These are phyloP conservation scores for Prunella strophiata DNA, from an alignment of 2,797 vertebrate genomes.

Conservation along the genomic window DNA sequence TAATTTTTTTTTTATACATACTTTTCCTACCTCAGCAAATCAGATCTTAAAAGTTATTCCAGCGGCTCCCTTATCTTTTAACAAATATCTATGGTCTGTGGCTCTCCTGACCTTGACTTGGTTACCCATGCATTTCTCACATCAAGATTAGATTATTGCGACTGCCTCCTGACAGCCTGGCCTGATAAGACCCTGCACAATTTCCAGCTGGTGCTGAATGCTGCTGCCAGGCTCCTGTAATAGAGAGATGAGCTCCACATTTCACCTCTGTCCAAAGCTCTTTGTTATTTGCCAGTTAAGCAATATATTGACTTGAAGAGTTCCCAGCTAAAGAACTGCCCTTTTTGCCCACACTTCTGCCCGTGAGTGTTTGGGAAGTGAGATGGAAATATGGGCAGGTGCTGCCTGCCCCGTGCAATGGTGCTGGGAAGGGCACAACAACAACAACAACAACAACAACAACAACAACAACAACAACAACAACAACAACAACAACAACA, in stretches of 20 bases:
- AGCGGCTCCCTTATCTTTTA: slow-evolving; percentile 52
- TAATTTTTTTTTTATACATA: neutral
- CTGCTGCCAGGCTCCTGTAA: slow-evolving; percentile 45
- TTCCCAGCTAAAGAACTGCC: neutral
- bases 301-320: slow-evolving; percentile 18
- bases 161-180: slow-evolving; percentile 52
- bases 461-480: too few relatives aligned
- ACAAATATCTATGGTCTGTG: slow-evolving; percentile 34
- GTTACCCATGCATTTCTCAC: slow-evolving; percentile 60
- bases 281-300: slow-evolving; percentile 56
- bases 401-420: neutral
- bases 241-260: slow-evolving; percentile 49
- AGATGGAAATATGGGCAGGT: neutral
- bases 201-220: slow-evolving; percentile 57
- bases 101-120: slow-evolving; percentile 60
- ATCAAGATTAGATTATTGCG: slow-evolving; percentile 68
- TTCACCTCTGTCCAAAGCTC: slow-evolving; percentile 34
- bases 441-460: too few relatives aligned
- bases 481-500: too few relatives aligned
- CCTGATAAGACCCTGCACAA: slow-evolving; percentile 53
- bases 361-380: neutral
- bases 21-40: slow-evolving; percentile 23
- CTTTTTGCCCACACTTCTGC: neutral
- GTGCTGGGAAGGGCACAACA: neutral
- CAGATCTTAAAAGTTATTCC: slow-evolving; percentile 38